Conservation (phyloP, 30 jellyfish, hydroid and myxozoan species). For the Cassiopea xamachana region DNA sequence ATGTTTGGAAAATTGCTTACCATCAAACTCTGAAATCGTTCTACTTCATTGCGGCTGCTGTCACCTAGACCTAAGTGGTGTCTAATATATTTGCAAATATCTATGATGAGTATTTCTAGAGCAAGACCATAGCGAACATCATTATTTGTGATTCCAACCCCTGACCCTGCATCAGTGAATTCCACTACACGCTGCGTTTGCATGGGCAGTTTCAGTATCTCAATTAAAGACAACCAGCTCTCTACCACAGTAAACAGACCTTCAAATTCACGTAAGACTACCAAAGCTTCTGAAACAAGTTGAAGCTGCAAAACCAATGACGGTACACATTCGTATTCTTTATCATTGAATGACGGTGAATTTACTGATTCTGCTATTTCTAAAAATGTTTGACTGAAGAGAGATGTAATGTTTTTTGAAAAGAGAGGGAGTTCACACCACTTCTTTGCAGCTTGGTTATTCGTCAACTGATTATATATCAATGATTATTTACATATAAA, state of each 20-base stretch:
- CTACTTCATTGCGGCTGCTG: slow-evolving; percentile 81
- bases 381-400: not conserved
- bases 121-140: slow-evolving; percentile 68
- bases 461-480: too few species aligned
- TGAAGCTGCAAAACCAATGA: slow-evolving; percentile 18
- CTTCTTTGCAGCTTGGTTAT: too few species aligned
- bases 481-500: too few species aligned
- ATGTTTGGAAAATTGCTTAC: slow-evolving; percentile 22
- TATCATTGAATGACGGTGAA: slow-evolving; percentile 14
- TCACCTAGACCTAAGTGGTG: slow-evolving; percentile 71
- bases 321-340: slow-evolving; percentile 13
- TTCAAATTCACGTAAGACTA: slow-evolving; percentile 12
- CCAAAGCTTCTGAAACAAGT: slow-evolving; percentile 17
- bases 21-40: slow-evolving; percentile 69
- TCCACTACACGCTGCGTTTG: slow-evolving; percentile 62
- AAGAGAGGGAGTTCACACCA: too few species aligned
- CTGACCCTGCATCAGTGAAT: slow-evolving; percentile 74
- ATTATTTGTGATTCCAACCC: slow-evolving; percentile 63
- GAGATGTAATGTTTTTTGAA: too few species aligned
- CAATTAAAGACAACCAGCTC: slow-evolving; percentile 15
- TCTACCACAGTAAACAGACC: slow-evolving; percentile 6
- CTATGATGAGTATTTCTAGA: slow-evolving; percentile 32
- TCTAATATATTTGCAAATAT: slow-evolving; percentile 42
- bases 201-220: slow-evolving; percentile 26
- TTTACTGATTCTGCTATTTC: slow-evolving; percentile 22